Conservation (phyloP, 2,797 vertebrate species). For the Pseudochirops corinnae region DNA sequence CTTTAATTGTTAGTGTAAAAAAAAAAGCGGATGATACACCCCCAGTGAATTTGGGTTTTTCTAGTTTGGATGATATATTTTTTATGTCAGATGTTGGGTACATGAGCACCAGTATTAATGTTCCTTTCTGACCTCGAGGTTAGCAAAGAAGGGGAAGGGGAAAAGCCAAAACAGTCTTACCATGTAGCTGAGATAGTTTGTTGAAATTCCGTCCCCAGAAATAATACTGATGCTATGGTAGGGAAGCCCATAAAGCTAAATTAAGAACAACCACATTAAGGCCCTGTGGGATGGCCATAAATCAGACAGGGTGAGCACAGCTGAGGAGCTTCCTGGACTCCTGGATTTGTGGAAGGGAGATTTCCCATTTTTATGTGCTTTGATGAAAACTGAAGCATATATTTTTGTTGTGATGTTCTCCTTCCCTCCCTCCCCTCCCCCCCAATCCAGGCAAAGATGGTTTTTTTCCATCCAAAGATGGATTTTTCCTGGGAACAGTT, state of each 20-base stretch:
- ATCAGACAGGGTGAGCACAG: conserved; percentile 37
- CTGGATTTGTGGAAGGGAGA: neutral
- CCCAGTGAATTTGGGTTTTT: neutral
- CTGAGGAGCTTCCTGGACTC: neutral
- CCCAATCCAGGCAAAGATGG: neutral
- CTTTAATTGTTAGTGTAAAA: neutral
- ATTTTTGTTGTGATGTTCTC: neutral
- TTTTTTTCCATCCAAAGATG: neutral
- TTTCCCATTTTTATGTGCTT: neutral
- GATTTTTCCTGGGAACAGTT: conserved; percentile 45
- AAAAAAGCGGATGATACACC: neutral
- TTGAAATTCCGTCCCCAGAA: conserved; percentile 62
- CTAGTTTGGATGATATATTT: neutral
- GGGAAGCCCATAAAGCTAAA: conserved; percentile 52
- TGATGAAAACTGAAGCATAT: neutral
- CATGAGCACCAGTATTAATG: conserved; percentile 54
- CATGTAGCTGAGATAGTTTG: conserved; percentile 41
- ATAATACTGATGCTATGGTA: conserved; percentile 29
- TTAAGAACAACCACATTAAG: conserved; percentile 63
- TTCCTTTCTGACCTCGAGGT: neutral
- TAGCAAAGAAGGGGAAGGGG: conserved; percentile 36
- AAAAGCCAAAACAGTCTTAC: conserved; percentile 15
- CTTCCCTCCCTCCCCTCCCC: neutral
- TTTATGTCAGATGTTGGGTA: neutral
- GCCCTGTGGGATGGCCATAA: conserved; percentile 58